Evolutionary conservation across 1,140 invertebrate genomes (phyloP).

Genomic region (Pectinophora gossypiella): DNA sequence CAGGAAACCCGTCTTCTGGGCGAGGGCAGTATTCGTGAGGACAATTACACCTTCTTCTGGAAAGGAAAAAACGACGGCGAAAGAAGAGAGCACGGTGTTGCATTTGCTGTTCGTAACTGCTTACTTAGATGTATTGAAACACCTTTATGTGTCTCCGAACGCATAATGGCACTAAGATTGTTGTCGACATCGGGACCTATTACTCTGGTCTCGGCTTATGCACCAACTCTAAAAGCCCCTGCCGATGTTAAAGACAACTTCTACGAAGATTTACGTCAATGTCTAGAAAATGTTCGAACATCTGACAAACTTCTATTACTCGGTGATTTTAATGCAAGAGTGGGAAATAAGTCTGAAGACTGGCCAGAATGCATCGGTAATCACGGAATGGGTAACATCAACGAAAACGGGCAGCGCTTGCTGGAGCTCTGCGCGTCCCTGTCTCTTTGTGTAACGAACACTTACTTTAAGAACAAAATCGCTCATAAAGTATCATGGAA

Average conservation of each 20-base stretch:
- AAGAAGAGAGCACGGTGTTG: constrained; percentile 14
- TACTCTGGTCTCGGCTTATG: constrained; percentile 13
- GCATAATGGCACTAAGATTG: constrained; percentile 12
- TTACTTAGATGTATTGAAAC: constrained; percentile 10
- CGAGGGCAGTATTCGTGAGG: constrained; percentile 14
- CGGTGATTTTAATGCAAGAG: constrained; percentile 3
- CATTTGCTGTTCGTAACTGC: constrained; percentile 16
- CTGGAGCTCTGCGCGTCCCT: constrained; percentile 12
- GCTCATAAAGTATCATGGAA: constrained; percentile 20
- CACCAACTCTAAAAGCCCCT: constrained; percentile 11
- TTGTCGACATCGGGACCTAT: constrained; percentile 6
- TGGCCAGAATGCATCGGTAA: neutral
- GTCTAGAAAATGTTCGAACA: neutral
- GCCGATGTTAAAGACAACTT: constrained; percentile 11
- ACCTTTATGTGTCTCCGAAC: constrained; percentile 11
- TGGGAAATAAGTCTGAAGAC: neutral
- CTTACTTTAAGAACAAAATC: constrained; percentile 12
- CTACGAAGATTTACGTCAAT: constrained; percentile 5
- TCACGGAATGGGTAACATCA: constrained; percentile 1
- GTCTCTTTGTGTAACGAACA: constrained; percentile 12
- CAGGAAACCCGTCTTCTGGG: constrained; percentile 18
- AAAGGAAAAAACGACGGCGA: constrained; percentile 8
- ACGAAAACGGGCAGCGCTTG: constrained; percentile 14
- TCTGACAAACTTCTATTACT: constrained; percentile 1
- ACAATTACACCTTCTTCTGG: constrained; percentile 21